Conservation (phyloP, 2,113 vertebrate genomes). For the Todiramphus saurophagus region DNA sequence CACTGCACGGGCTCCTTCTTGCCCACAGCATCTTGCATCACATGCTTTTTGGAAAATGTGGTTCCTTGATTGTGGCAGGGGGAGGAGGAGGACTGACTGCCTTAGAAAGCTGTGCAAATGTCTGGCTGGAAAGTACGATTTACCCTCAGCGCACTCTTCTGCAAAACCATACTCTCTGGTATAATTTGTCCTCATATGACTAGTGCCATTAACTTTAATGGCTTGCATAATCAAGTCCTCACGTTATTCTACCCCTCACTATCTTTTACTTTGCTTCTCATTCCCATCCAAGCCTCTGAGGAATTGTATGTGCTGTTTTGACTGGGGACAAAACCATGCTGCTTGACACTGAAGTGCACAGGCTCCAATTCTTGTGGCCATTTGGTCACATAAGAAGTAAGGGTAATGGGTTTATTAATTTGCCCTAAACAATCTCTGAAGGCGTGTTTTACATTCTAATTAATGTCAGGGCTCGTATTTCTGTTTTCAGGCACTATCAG, state of each 20-base stretch:
- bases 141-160: neutral
- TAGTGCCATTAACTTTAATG: slow-evolving; percentile 20
- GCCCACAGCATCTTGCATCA: neutral
- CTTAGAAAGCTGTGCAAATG: neutral
- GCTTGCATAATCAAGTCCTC: slow-evolving; percentile 25
- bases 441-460: neutral
- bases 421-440: neutral
- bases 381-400: neutral
- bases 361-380: neutral
- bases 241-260: neutral
- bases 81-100: neutral
- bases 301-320: neutral
- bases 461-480: slow-evolving; percentile 6
- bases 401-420: neutral
- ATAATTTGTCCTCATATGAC: neutral
- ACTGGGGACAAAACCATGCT: neutral
- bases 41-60: neutral
- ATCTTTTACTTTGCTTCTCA: neutral
- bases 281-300: neutral
- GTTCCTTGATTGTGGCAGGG: neutral
- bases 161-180: neutral
- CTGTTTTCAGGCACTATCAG: neutral
- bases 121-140: neutral
- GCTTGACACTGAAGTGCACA: neutral
- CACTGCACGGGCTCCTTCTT: neutral